Conservation (phyloP, 2,113 vertebrate genomes). For the Varanus salvator region DNA sequence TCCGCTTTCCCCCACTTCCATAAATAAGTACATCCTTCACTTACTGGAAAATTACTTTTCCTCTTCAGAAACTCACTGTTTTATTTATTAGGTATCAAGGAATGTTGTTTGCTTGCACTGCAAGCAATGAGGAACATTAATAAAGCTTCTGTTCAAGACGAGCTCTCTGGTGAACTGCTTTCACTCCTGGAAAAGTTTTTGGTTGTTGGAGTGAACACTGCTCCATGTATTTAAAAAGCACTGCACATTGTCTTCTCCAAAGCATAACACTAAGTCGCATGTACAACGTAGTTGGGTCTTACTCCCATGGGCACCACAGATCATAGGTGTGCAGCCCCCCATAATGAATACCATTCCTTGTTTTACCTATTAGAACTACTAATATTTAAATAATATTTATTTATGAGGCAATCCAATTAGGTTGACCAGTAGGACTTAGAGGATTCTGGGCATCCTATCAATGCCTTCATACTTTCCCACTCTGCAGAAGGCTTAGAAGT, state of each 20-base stretch:
- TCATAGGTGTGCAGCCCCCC: neutral
- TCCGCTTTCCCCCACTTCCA: neutral
- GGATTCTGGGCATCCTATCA: too few species aligned
- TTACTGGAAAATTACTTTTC: conserved; percentile 53
- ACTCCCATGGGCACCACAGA: neutral
- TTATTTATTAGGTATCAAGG: conserved; percentile 60
- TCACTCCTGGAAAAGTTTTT: conserved; percentile 9
- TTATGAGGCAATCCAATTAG: too few species aligned
- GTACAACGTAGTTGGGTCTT: neutral
- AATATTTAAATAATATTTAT: neutral
- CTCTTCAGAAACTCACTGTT: conserved; percentile 48
- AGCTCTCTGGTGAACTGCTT: conserved; percentile 40
- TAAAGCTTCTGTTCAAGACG: conserved; percentile 47
- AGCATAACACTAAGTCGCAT: neutral
- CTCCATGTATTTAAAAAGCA: neutral
- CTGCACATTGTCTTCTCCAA: too few species aligned
- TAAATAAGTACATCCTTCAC: conserved; percentile 51
- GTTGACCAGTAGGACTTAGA: too few species aligned
- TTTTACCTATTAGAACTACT: neutral
- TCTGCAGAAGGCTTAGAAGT: too few species aligned
- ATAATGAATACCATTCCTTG: neutral
- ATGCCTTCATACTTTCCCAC: too few species aligned
- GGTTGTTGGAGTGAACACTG: neutral
- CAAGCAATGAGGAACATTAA: conserved; percentile 52
- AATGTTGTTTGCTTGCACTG: conserved; percentile 54